A percentile compares a stretch with the other conserved stretches of the same genome.
Conservation (phyloP, 2,113 vertebrate genomes). For the Triplophysa tibetana region DNA sequence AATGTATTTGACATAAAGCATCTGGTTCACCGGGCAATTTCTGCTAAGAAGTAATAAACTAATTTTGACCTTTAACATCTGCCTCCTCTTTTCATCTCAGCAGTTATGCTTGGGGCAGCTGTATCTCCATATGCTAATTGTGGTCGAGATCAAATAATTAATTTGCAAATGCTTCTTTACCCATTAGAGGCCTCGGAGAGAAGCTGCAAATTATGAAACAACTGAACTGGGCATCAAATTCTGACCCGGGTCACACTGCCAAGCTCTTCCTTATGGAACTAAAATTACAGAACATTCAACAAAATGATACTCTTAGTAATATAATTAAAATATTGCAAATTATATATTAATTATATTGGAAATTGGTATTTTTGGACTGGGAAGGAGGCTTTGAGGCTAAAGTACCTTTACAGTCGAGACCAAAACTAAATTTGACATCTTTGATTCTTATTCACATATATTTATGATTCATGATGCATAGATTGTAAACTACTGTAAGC, state of each 20-base stretch:
- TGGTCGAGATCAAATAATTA: conserved; percentile 90
- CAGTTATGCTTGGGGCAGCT: conserved; percentile 67
- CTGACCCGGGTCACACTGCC: conserved; percentile 50
- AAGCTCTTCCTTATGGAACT: conserved; percentile 56
- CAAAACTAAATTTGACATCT: no score
- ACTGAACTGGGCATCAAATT: conserved; percentile 59
- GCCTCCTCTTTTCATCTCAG: conserved; percentile 31
- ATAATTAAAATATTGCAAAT: no score
- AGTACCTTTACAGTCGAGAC: no score
- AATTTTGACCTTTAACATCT: conserved; percentile 11
- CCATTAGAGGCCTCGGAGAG: conserved; percentile 93
- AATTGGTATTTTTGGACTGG: no score
- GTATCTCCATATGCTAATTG: conserved; percentile 85
- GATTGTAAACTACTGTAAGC: no score
- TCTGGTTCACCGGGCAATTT: conserved; percentile 3
- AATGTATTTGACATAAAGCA: conserved; percentile 15
- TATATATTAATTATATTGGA: no score
- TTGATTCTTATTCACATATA: no score
- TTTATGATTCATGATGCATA: no score
- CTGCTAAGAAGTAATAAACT: conserved; percentile 22
- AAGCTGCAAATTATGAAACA: conserved; percentile 94
- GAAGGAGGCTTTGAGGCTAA: no score
- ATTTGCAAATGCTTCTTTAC: conserved; percentile 99
- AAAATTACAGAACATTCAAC: not conserved
- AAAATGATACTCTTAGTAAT: not conserved